Evolutionary conservation across 2,797 vertebrate genomes (phyloP), one percentile per base, ranked within the genome.

Genomic region (Micropoecilia bifurca): DNA sequence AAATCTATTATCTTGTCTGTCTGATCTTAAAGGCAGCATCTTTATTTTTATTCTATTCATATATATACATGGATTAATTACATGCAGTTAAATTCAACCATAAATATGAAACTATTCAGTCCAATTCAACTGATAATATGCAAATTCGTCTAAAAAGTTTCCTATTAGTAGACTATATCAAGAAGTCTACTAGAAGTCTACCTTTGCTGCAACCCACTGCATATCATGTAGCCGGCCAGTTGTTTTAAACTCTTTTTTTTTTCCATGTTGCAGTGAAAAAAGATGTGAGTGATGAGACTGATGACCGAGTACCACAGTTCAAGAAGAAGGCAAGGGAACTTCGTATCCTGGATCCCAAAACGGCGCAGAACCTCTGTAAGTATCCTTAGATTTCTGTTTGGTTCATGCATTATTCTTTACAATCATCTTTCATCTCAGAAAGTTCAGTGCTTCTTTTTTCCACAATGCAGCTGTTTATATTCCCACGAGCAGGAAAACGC

Each of bases 311-410:
- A 74, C 81, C 73, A 0, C 95, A 97, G 74, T 85, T 96, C 81
- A 99, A 98, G 96, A 99, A 98, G 90, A 99, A 95, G 94, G 95
- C 97, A 0, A 99, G 98, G 88, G 97, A 99, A 90, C 93, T 99
- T 66, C 97, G 97, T 75, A 92, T 99, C 93, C 90, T 99, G 93
- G 97, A 99, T 86, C 73, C 95, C 66, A 99, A 99, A 95, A 97
- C 96, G 0, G 98, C 98, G 3, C 98, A 99, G 91, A 99, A 99
- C 91, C 94, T 99, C 20, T 99, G 98, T 99, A 95, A 95, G 98
- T 98, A 81, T 14, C 10, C 36, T 68, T 13, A 25, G 39, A 22
- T 41, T 68, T 41, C 36, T 68, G 63, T 68, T 25, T 41, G 22
- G 36, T 41, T 68, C 36, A 41, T 53, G 6, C 33, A 68, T 25